phyloP scores from a whole-genome alignment of 2,797 vertebrate genomes.

The Myoxocephalus aenaeus region DNA sequence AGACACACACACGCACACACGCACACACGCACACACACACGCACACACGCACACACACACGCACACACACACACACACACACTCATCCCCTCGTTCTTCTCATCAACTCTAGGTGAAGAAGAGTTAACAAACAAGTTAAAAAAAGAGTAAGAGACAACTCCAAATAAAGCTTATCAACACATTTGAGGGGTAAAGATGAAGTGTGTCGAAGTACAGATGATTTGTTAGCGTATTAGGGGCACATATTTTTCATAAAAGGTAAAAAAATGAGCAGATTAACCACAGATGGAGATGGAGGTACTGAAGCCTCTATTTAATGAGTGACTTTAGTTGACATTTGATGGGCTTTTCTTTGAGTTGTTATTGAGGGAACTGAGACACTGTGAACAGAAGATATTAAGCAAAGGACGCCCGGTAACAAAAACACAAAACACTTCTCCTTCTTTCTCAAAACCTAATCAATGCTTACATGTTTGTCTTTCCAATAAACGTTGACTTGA shows the following conservation, averaged over 20 bases:
- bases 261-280: conserved; percentile 18
- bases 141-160: conserved; percentile 4
- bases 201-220: neutral
- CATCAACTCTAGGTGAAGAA: conserved; percentile 26
- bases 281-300: neutral
- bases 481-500: neutral
- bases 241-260: conserved; percentile 6
- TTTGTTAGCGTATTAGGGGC: neutral
- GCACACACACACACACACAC: conserved; percentile 3
- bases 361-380: conserved; percentile 2
- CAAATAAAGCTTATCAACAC: neutral
- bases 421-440: neutral
- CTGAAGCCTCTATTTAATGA: neutral
- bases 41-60: conserved; percentile 1
- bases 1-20: conserved; percentile 16
- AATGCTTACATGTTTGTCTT: neutral
- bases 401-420: neutral
- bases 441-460: neutral
- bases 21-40: conserved; percentile 4
- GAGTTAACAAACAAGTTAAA: neutral
- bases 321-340: conserved; percentile 8
- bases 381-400: no score
- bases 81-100: conserved; percentile 14
- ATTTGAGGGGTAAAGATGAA: neutral
- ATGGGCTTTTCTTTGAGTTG: conserved; percentile 8